Percentiles rank a stretch among this genome's conserved stretches.
phyloP scores from a whole-genome alignment of 1,140 invertebrate species.

The Zaprionus africanus region DNA sequence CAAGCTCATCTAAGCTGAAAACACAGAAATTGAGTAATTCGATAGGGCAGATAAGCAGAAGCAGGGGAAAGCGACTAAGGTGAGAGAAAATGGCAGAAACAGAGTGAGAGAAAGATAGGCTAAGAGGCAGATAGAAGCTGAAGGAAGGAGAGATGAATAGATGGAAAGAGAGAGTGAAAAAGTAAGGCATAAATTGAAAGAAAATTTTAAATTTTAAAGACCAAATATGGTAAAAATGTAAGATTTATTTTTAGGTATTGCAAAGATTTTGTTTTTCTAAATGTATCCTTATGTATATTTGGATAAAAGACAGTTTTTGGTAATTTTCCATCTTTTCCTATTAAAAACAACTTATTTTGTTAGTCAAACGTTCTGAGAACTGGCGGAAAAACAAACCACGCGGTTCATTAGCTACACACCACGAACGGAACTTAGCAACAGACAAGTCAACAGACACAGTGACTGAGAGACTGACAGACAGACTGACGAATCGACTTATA shows the following conservation, averaged over 20 bases:
- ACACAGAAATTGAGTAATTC: slow-evolving; percentile 48
- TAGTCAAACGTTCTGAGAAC: background rate
- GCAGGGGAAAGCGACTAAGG: background rate
- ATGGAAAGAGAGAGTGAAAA: background rate
- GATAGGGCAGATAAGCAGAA: slow-evolving; percentile 30
- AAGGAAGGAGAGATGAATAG: no score
- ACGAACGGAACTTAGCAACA: slow-evolving; percentile 4
- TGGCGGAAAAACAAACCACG: background rate
- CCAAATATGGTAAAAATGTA: no score
- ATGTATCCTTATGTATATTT: no score
- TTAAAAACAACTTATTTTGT: background rate
- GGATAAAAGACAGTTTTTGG: no score
- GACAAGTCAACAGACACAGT: slow-evolving; percentile 13
- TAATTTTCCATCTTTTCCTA: no score
- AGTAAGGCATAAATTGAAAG: background rate
- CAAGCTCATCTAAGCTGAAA: slow-evolving; percentile 30
- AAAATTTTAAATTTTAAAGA: background rate
- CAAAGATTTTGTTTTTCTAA: no score
- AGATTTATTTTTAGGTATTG: no score
- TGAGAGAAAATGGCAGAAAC: background rate
- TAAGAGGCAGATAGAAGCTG: background rate
- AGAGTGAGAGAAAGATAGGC: background rate
- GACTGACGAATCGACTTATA: background rate
- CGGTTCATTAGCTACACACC: slow-evolving; percentile 57
- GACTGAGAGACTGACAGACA: background rate